Conservation (phyloP, 2,113 vertebrate genomes). For the Euleptes europaea region DNA sequence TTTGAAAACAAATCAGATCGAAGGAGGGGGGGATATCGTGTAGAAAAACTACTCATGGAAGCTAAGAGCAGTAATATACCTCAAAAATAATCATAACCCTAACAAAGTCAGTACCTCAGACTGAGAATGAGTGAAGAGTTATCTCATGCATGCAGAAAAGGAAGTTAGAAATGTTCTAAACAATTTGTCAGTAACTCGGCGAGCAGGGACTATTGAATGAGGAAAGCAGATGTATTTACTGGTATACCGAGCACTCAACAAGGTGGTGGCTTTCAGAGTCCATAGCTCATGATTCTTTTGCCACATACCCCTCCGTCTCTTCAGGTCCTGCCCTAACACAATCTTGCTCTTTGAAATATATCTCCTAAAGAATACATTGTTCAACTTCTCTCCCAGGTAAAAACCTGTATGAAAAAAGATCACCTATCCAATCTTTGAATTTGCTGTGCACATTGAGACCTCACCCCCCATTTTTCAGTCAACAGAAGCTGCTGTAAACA, state of each 20-base stretch:
- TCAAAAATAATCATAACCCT: neutral
- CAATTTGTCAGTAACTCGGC: neutral
- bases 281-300: neutral
- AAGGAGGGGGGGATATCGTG: neutral
- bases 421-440: constrained; percentile 11
- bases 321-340: neutral
- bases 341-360: accelerated
- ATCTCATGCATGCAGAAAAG: neutral
- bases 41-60: neutral
- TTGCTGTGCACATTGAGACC: constrained; percentile 26
- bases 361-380: neutral
- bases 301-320: accelerated
- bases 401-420: constrained; percentile 25
- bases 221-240: neutral
- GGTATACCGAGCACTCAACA: neutral
- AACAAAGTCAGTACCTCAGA: neutral
- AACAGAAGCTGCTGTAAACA: constrained; percentile 11
- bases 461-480: constrained; percentile 19
- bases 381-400: constrained; percentile 7
- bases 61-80: neutral
- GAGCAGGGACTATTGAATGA: neutral
- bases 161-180: neutral
- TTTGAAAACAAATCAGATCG: constrained; percentile 12
- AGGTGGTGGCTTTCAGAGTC: neutral
- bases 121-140: neutral